Percentiles rank a stretch among this genome's conserved stretches.
These are phyloP conservation scores for Drosophila guanche DNA, from an alignment of 1,140 invertebrate species.

Conservation along the genomic window DNA sequence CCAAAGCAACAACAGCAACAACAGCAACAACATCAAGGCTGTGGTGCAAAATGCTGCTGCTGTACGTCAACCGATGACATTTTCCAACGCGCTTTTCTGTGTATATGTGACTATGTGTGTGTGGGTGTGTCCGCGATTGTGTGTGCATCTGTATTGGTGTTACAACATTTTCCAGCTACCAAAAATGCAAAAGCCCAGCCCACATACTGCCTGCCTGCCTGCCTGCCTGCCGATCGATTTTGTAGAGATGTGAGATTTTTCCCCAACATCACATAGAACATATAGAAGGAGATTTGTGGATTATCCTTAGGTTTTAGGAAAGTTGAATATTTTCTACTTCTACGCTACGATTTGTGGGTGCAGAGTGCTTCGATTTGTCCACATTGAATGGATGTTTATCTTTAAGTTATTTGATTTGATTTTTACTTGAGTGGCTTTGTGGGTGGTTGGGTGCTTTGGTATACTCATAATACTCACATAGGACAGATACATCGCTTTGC, in stretches of 20 bases:
- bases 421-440: too few relatives aligned
- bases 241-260: too few relatives aligned
- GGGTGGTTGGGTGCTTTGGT: not conserved
- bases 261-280: too few relatives aligned
- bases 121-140: slow-evolving; percentile 6
- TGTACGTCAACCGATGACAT: slow-evolving; percentile 28
- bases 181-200: slow-evolving; percentile 21
- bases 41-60: slow-evolving; percentile 16
- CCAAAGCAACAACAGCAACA: slow-evolving; percentile 24
- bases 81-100: slow-evolving; percentile 21
- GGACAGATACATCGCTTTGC: slow-evolving; percentile 49
- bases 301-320: too few relatives aligned
- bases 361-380: too few relatives aligned
- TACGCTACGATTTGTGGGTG: too few relatives aligned
- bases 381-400: too few relatives aligned
- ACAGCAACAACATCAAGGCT: slow-evolving; percentile 12
- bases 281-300: too few relatives aligned
- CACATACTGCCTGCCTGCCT: not conserved
- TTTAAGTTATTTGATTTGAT: too few relatives aligned
- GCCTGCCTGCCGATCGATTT: too few relatives aligned
- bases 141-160: slow-evolving; percentile 1
- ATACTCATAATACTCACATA: slow-evolving; percentile 39
- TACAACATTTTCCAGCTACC: slow-evolving; percentile 29
- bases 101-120: not conserved
- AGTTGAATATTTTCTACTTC: too few relatives aligned